A percentile compares a stretch with the other conserved stretches of the same genome.
phyloP scores from a whole-genome alignment of 2,888 invertebrate genomes.

The Eristalis intricaria region DNA sequence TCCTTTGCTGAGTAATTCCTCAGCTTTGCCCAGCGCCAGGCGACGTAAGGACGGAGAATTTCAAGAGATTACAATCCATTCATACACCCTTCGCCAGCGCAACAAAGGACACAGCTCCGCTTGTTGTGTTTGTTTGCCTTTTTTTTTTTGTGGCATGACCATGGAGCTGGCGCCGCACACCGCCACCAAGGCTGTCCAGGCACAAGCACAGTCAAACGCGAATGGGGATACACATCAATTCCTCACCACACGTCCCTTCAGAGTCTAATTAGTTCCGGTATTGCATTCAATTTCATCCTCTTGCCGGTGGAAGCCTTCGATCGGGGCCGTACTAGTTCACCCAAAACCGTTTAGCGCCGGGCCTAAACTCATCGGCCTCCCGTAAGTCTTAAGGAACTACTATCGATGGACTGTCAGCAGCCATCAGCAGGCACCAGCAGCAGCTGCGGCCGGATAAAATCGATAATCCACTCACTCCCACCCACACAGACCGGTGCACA shows the following conservation, averaged over 20 bases:
- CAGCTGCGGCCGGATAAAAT: constrained; percentile 13
- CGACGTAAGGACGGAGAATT: not conserved
- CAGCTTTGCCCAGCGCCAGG: not conserved
- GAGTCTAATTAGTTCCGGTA: constrained; percentile 21
- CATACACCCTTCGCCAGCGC: not conserved
- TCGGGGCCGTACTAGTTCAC: not conserved
- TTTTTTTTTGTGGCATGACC: not conserved
- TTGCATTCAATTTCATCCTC: constrained; percentile 17
- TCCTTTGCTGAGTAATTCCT: not conserved
- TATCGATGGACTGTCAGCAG: not conserved
- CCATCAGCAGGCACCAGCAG: not conserved
- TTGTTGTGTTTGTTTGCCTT: not conserved
- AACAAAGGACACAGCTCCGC: not conserved
- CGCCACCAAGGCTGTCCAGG: not conserved
- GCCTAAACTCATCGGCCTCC: not conserved
- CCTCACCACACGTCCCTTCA: not conserved
- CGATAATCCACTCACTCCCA: constrained; percentile 4
- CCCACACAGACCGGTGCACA: not conserved
- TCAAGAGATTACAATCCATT: constrained; percentile 3
- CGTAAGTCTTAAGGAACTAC: not conserved
- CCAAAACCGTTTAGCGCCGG: not conserved
- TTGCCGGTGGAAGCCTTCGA: not conserved
- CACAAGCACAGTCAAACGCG: not conserved
- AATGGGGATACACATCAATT: not conserved
- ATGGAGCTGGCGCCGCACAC: no score